Conservation (phyloP, 37 sponge, comb jelly and placozoan genomes). For the Cladorhizidae sp. region DNA sequence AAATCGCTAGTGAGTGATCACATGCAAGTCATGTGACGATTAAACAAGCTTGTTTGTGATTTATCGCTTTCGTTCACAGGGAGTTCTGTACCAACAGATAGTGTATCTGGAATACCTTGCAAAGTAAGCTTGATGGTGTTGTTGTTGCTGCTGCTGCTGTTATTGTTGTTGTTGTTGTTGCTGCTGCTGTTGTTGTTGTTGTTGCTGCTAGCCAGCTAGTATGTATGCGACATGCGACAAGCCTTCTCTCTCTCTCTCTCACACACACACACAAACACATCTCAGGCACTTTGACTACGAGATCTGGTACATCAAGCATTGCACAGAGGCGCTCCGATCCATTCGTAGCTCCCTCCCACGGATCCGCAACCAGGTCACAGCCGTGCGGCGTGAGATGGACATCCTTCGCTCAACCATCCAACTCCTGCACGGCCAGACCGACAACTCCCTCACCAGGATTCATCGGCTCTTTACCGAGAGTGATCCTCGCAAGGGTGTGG, state of each 20-base stretch:
- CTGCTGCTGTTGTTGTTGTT: neutral
- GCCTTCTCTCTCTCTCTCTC: no score
- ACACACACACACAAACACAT: no score
- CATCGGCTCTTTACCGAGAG: constrained; percentile 66
- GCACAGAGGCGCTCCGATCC: constrained; percentile 52
- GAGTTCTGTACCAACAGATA: constrained; percentile 66
- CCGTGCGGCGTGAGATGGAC: constrained; percentile 70
- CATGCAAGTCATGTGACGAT: neutral
- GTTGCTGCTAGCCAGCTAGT: neutral
- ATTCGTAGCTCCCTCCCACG: constrained; percentile 57
- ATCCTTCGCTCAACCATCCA: constrained; percentile 56
- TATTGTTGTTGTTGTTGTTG: neutral
- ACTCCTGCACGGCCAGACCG: constrained; percentile 67
- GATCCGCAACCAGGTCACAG: constrained; percentile 55
- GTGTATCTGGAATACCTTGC: constrained; percentile 73
- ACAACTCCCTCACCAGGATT: constrained; percentile 80
- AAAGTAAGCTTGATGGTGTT: constrained; percentile 44
- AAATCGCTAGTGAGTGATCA: neutral
- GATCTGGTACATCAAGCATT: constrained; percentile 64
- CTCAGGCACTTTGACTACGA: constrained; percentile 76
- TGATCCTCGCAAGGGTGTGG: constrained; percentile 62
- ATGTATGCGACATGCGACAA: no score
- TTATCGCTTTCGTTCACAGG: constrained; percentile 30
- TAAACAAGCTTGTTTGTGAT: neutral
- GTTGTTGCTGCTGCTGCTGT: neutral